Base-by-base conservation (phyloP, 2,113 vertebrate species). In the Danionella cerebrum region DNA sequence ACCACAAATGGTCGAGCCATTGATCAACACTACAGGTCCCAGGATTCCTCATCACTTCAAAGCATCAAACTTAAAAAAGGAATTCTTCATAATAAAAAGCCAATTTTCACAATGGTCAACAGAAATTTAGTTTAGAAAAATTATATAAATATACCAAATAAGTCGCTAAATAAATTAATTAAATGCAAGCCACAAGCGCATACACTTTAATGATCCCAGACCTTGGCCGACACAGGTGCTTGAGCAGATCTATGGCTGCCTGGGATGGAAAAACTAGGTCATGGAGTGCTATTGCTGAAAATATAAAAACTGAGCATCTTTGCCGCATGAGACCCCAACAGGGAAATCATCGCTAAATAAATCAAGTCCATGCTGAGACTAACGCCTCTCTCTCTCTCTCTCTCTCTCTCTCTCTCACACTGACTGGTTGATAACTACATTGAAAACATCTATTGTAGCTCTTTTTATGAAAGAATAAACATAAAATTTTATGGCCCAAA, bases 301-400 rank as follows among this genome's bases (percentile, higher is more conserved):
- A 47, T 51, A 51, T 83, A 82, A 69, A 70, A 84, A 84, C 13
- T 82, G 84, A 84, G 83, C 81, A 80, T 86, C 81, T 81, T 78
- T 73, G 77, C 78, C 75, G 76, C 69, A 78, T 75, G 57, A 65
- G 41, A 63, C 47, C 39, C 82, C 88, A 86, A 84, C 82, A 85
- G 86, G 87, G 88, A 87, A 88, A 87, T 87, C 83, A 87, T 85
- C 76, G 82, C 85, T 86, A 85, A 87, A 88, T 86, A 86, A 86
- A 86, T 85, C 83, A 83, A 87, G 81, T 84, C 80, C 78, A 82
- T 85, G 83, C 81, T 73, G 80, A 82, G 79, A 82, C 78, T 79
- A 74, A 78, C 77, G 82, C 25, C 72, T 73, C 74, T 79, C 78
- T 82, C 79, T 81, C 73, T 76, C 79, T 82, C 79, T 75, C 50